Base-by-base conservation (phyloP, 2,888 invertebrate genomes). In the Ctenicera cuprea region DNA sequence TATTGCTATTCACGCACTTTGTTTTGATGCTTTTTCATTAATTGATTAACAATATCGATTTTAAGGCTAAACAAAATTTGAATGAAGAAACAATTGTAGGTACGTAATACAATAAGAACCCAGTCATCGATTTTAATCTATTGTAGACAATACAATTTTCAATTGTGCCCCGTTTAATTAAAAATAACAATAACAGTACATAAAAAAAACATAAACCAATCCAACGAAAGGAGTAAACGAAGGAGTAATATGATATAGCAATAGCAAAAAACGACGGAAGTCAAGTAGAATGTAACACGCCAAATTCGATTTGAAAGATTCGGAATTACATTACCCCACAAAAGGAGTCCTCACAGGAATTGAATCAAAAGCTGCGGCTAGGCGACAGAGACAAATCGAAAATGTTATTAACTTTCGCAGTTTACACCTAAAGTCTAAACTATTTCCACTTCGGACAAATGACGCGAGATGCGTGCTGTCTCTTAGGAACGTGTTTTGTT, bases 351-450 rank as follows among this genome's bases (percentile, higher is more conserved):
- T 38, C 41, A 5, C 22, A 59, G 59, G 59, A 59, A 59, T 59
- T 59, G 59, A 59, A 59, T 59, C 59, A 59, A 59, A 59, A 38
- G 59, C n/a, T 59, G 59, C 59, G 54, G 54, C 33, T 8, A 54
- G 54, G 59, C 59, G 59, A 41, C 59, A 38, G 59, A 59, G 59
- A 59, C 59, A 59, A 59, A 59, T 59, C 59, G 59, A 59, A 41
- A 59, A 59, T 41, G 59, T 41, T 41, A 59, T 59, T 59, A 54
- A 59, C 59, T 59, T 59, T 54, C 54, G 18, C 59, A 37, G 57
- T 37, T 37, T 57, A 9, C 57, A 59, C 59, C 59, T 59, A 41
- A 30, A 59, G 59, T 41, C 59, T 18, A 37, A 59, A 41, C 59
- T 59, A 38, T 59, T 20, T 38, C 38, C 33, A 33, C 22, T 50